phyloP scores from a whole-genome alignment of 2,888 invertebrate genomes.

The Synergus umbraculus region DNA sequence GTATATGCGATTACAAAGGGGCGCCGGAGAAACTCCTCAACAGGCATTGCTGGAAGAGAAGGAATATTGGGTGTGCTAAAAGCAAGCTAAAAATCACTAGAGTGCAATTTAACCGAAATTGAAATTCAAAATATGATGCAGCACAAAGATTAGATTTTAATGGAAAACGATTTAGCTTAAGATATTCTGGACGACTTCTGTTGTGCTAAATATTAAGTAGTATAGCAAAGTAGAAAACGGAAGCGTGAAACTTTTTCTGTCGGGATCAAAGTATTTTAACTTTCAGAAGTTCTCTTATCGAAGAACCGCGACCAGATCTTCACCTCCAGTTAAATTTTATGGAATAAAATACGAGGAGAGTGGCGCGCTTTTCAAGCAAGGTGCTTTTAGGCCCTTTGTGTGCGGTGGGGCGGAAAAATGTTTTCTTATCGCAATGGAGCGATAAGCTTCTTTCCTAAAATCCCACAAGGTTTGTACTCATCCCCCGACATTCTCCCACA shows the following conservation, averaged over 20 bases:
- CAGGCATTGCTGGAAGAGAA: background rate
- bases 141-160: background rate
- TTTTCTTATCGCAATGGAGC: slow-evolving; percentile 35
- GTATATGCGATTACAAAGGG: slow-evolving; percentile 37
- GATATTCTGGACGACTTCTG: no score
- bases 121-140: background rate
- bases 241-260: background rate
- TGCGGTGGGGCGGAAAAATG: slow-evolving; percentile 17
- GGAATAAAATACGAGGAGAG: background rate
- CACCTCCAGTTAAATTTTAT: background rate
- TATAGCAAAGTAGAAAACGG: no score
- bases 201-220: no score
- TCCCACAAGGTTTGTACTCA: slow-evolving; percentile 24
- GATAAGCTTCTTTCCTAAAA: slow-evolving; percentile 40
- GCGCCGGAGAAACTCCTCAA: slow-evolving; percentile 21
- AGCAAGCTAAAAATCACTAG: no score
- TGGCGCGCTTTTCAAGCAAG: background rate
- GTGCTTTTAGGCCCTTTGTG: slow-evolving; percentile 2
- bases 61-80: background rate
- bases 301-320: background rate
- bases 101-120: background rate
- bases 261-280: background rate
- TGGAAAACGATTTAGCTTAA: background rate
- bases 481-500: background rate
- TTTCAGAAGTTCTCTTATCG: background rate